Evolutionary conservation across 2,113 vertebrate genomes (phyloP).

Genomic region (Pseudolaguvia tuberculata): DNA sequence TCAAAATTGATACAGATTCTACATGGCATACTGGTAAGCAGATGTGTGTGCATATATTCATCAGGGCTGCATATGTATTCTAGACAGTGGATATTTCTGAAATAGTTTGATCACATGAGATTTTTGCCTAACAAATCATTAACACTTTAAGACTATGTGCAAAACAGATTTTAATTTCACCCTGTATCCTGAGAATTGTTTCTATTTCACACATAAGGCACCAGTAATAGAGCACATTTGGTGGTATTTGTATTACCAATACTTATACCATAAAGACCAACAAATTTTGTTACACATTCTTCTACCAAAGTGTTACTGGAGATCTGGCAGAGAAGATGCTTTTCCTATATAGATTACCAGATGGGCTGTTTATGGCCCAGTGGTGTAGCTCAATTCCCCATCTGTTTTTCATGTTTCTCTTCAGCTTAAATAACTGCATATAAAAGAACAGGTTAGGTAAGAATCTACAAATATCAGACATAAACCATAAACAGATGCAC

Average conservation of each 20-base stretch:
- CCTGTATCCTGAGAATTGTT: neutral
- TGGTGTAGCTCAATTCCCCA: too few relatives aligned
- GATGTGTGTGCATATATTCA: neutral
- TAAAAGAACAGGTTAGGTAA: neutral
- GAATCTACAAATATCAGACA: constrained; percentile 13
- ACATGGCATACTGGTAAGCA: neutral
- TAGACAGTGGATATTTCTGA: neutral
- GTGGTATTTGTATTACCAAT: too few relatives aligned
- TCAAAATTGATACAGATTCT: neutral
- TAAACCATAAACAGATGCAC: neutral
- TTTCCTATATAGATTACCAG: neutral
- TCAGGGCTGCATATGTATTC: neutral
- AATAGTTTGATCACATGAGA: neutral
- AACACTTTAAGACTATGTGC: neutral
- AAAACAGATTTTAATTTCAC: neutral
- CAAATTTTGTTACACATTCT: neutral
- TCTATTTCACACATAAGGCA: neutral
- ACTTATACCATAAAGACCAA: too few relatives aligned
- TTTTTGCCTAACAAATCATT: neutral
- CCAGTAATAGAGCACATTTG: neutral
- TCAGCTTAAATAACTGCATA: neutral
- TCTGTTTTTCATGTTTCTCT: too few relatives aligned
- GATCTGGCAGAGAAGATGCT: neutral
- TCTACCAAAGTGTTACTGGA: too few relatives aligned
- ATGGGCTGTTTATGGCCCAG: neutral